Conservation (phyloP, 1,140 invertebrate genomes). For the Brachionus manjavacas region DNA sequence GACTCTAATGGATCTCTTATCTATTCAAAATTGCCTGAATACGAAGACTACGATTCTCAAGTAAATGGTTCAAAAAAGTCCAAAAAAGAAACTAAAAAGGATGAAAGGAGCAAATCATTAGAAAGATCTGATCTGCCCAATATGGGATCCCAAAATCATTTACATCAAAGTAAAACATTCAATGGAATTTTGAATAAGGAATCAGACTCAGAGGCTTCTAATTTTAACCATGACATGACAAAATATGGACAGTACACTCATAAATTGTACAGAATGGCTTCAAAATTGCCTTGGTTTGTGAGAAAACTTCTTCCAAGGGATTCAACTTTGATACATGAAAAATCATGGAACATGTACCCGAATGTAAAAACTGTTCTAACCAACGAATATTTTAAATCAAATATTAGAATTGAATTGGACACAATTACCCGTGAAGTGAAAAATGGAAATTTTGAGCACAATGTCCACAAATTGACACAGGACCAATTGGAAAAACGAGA, state of each 20-base stretch:
- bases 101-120: slow-evolving; percentile 23
- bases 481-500: slow-evolving; percentile 83
- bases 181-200: slow-evolving; percentile 51
- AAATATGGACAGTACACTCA: slow-evolving; percentile 92
- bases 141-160: neutral
- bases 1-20: slow-evolving; percentile 59
- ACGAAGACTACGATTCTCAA: neutral
- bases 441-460: slow-evolving; percentile 62
- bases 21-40: slow-evolving; percentile 8
- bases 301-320: slow-evolving; percentile 23
- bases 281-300: slow-evolving; percentile 34
- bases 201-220: slow-evolving; percentile 73
- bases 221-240: slow-evolving; percentile 31
- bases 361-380: slow-evolving; percentile 27
- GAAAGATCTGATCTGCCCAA: neutral
- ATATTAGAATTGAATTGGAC: neutral
- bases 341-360: slow-evolving; percentile 41
- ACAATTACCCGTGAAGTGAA: slow-evolving; percentile 56
- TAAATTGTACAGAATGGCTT: slow-evolving; percentile 93
- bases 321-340: slow-evolving; percentile 35
- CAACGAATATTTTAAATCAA: slow-evolving; percentile 31
- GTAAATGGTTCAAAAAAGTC: neutral
- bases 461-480: slow-evolving; percentile 56
- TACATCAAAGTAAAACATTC: slow-evolving; percentile 31
- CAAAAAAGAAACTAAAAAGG: slow-evolving; percentile 8